Conservation (phyloP, 2,888 invertebrate genomes). For the Gymnoscelis rufifasciata region DNA sequence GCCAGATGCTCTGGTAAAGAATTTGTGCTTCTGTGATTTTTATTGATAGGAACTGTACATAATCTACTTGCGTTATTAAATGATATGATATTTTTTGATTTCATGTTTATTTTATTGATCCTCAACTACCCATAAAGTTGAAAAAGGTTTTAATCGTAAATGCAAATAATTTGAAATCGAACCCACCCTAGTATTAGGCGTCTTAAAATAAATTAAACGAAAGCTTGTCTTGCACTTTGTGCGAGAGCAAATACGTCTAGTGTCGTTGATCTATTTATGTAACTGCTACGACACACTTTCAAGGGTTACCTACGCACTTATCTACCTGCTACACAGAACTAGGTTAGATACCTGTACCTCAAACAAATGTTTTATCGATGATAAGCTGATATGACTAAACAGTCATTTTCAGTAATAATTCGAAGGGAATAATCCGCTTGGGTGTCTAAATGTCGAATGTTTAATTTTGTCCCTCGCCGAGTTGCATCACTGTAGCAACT, state of each 20-base stretch:
- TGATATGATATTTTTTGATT: too few species aligned
- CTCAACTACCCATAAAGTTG: too few species aligned
- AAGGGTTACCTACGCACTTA: constrained; percentile 36
- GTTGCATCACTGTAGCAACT: constrained; percentile 58
- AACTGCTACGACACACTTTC: constrained; percentile 34
- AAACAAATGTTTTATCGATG: constrained; percentile 46
- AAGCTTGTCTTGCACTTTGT: not conserved
- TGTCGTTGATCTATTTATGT: constrained; percentile 59
- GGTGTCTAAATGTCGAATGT: constrained; percentile 51
- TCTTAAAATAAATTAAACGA: too few species aligned
- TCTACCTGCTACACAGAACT: constrained; percentile 45
- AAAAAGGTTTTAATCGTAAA: too few species aligned
- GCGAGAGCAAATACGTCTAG: constrained; percentile 25
- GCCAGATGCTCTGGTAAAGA: constrained; percentile 52
- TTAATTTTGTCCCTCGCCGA: constrained; percentile 58
- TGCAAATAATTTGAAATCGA: too few species aligned
- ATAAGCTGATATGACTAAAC: constrained; percentile 57
- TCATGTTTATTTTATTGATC: too few species aligned
- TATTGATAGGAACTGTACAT: too few species aligned
- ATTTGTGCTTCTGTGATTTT: constrained; percentile 57
- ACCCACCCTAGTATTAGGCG: too few species aligned
- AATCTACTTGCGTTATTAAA: too few species aligned
- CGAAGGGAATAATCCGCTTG: constrained; percentile 33
- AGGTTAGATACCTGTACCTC: constrained; percentile 54
- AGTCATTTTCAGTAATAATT: constrained; percentile 36